Conservation (phyloP, 1,140 invertebrate genomes). For the Neotoxoptera formosana region DNA sequence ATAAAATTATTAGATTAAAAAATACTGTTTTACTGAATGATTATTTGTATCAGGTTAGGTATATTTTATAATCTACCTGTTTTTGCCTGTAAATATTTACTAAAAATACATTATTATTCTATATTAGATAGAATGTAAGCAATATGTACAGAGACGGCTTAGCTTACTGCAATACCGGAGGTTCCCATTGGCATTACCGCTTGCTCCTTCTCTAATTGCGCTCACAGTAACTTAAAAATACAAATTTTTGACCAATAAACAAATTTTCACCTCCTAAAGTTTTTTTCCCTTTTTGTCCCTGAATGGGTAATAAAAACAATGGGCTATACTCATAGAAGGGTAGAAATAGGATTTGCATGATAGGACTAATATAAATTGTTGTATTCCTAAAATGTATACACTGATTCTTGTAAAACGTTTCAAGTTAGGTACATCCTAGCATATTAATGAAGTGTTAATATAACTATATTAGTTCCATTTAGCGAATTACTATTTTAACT, state of each 20-base stretch:
- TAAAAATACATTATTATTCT: not conserved
- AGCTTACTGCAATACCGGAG: too few species aligned
- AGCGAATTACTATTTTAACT: not conserved
- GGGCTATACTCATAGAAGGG: not conserved
- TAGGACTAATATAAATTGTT: not conserved
- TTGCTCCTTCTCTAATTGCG: not conserved
- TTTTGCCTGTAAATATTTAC: not conserved
- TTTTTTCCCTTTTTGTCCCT: too few species aligned
- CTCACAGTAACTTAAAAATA: not conserved
- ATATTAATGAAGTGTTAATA: not conserved
- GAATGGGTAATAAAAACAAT: not conserved
- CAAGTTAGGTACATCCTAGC: not conserved
- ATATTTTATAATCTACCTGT: not conserved
- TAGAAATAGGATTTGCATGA: not conserved
- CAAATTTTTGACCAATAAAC: not conserved
- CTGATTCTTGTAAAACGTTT: not conserved
- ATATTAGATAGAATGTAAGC: not conserved
- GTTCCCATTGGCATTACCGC: not conserved
- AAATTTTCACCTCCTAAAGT: too few species aligned
- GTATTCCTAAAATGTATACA: not conserved
- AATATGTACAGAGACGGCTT: not conserved
- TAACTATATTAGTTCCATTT: not conserved
- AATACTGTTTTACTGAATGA: not conserved
- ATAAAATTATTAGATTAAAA: not conserved
- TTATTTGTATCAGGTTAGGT: not conserved